Evolutionary conservation across 1,140 invertebrate genomes (phyloP), one percentile per base, ranked within the genome.

Genomic region (Lepeophtheirus salmonis): DNA sequence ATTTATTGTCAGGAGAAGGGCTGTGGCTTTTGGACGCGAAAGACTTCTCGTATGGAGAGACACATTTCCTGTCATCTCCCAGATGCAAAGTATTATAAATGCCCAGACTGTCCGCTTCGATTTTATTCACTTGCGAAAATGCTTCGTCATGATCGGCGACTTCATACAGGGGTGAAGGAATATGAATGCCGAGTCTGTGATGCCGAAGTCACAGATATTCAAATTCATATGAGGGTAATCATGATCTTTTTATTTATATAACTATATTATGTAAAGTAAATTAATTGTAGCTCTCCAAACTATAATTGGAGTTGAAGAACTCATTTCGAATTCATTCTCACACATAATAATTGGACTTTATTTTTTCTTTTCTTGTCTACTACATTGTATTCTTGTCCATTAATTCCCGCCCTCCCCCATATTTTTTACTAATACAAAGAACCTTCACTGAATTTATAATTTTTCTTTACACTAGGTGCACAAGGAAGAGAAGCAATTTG

Each of bases 181-280:
- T 54, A 54, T 22, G 52, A 54, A 22, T 54, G 52, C 22, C 16
- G 52, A 22, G 21, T 54, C 16, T 54, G 52, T 22, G 52, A 17
- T 17, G 52, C 52, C 23, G 52, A 54, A 54, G 52, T 54, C 52
- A 54, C 52, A 17, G 52, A 54, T 14, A 54, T 54, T 14, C 17
- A 20, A 4, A 22, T 54, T 54, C 52, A 54, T 14, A 54, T 54
- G 52, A 17, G 22, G 21, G 52, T 54, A 22, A 54, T 17, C 49
- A 50, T 20, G 49, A 50, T 17, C 20, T 50, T 17, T 50, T 50
- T n/a, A 50, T n/a, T 20, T 20, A 17, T 17, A 17, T 50, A 50
- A 10, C 49, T 10, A 18, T 2, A 50, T n/a, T 50, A 17, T n/a
- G 20, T 50, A 3, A n/a, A 17, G 16, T 50, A 17, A n/a, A 10